Evolutionary conservation across 37 sponge, comb jelly and placozoan species (phyloP).

Genomic region (Mnemiopsis leidyi): DNA sequence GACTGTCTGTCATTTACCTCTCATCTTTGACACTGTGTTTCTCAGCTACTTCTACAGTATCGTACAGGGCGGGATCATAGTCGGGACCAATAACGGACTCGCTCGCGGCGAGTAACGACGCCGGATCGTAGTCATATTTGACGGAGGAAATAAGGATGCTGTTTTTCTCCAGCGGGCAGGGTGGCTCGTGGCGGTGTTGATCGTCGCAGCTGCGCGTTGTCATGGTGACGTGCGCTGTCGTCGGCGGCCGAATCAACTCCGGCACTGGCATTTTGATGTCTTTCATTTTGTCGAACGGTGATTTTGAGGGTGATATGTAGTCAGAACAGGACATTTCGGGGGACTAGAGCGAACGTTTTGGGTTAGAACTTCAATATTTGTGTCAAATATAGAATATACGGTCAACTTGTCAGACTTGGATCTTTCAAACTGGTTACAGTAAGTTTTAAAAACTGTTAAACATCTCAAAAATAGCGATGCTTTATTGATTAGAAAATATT

Average conservation of each 20-base stretch:
- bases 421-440: too few species aligned
- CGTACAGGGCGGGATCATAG: constrained; percentile 15
- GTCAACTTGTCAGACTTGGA: too few species aligned
- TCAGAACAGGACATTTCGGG: constrained; percentile 50
- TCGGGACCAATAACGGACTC: not conserved
- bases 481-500: too few species aligned
- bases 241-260: not conserved
- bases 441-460: too few species aligned
- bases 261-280: not conserved
- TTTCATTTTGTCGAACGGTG: not conserved
- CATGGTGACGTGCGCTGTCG: not conserved
- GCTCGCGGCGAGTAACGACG: not conserved
- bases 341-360: not conserved
- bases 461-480: too few species aligned
- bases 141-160: not conserved
- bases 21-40: not conserved
- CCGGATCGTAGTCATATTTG: constrained; percentile 34
- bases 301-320: constrained; percentile 37
- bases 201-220: not conserved
- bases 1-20: not conserved
- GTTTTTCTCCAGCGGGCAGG: not conserved
- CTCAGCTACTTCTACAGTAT: not conserved
- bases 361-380: not conserved
- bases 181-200: not conserved
- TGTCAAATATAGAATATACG: too few species aligned